Percentiles rank a stretch among this genome's conserved stretches.
These are phyloP conservation scores for Eospalax fontanierii DNA, from an alignment of 2,797 vertebrate genomes.

Conservation along the genomic window DNA sequence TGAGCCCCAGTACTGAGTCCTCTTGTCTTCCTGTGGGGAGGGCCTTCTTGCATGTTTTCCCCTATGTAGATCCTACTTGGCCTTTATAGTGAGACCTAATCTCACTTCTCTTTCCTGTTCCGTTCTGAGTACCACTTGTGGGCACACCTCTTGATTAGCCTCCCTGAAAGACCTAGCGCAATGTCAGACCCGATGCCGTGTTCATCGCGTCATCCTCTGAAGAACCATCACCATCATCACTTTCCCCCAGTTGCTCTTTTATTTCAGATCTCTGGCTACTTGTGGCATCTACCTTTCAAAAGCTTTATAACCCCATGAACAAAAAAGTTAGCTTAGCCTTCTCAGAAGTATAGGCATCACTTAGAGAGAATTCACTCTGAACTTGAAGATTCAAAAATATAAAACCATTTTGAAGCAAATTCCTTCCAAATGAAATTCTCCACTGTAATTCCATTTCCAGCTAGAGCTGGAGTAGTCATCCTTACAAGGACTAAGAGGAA, in stretches of 20 bases:
- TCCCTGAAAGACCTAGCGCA: background rate
- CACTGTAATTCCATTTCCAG: background rate
- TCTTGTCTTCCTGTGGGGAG: background rate
- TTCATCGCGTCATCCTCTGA: background rate
- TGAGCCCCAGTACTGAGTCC: background rate
- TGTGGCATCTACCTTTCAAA: background rate
- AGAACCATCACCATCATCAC: too few species aligned
- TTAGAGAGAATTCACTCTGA: background rate
- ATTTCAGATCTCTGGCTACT: background rate
- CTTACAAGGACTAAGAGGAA: background rate
- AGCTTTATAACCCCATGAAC: background rate
- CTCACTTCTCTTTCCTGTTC: background rate
- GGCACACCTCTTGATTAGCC: background rate
- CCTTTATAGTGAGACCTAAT: background rate
- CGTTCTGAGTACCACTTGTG: background rate
- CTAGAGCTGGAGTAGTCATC: background rate
- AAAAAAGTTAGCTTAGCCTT: background rate
- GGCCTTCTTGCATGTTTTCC: background rate
- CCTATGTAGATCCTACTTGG: background rate
- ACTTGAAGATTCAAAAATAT: background rate
- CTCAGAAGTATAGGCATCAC: background rate
- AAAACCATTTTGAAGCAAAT: background rate
- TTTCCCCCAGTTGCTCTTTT: background rate
- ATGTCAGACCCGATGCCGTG: background rate
- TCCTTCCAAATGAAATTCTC: background rate